phyloP scores from a whole-genome alignment of 2,797 vertebrate genomes.

The Poecilia wingei region DNA sequence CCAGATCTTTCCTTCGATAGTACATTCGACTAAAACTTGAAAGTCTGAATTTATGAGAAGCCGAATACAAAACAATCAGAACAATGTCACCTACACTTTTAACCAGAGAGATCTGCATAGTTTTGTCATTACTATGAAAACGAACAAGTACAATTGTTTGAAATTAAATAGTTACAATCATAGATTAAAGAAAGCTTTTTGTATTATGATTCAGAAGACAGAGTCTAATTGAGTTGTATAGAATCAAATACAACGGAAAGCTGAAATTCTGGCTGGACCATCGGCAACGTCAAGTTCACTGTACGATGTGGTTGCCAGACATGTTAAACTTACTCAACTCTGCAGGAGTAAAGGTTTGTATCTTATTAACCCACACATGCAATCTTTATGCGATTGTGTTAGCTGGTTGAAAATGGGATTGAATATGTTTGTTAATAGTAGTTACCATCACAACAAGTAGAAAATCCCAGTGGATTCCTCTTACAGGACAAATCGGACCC shows the following conservation, averaged over 20 bases:
- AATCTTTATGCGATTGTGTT: not conserved
- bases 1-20: not conserved
- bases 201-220: too few relatives aligned
- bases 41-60: not conserved
- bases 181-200: not conserved
- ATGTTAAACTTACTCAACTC: not conserved
- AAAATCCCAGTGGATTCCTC: not conserved
- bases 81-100: not conserved
- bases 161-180: not conserved
- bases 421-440: not conserved
- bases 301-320: not conserved
- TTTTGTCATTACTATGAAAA: not conserved
- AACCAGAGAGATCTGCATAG: not conserved
- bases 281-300: not conserved
- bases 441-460: not conserved
- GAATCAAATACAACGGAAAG: not conserved
- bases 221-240: not conserved
- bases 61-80: not conserved
- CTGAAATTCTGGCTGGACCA: not conserved
- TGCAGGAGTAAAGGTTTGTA: not conserved
- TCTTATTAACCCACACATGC: not conserved
- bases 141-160: not conserved
- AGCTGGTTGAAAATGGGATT: not conserved
- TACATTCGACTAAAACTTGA: not conserved
- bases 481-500: not conserved